Conservation (phyloP, 2,888 invertebrate genomes). For the Oasisia sp. region DNA sequence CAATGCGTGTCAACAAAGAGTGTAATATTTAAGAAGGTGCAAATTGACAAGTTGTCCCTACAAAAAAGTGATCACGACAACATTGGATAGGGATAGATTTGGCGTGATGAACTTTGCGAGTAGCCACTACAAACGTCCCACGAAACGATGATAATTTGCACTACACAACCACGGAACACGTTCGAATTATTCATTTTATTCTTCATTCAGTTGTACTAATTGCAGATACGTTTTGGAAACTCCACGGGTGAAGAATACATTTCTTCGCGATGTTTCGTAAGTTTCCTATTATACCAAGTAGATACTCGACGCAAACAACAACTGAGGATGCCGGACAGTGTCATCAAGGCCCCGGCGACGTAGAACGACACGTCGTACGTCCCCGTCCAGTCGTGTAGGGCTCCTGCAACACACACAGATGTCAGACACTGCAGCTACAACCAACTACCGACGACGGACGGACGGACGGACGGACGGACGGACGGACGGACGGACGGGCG, state of each 20-base stretch:
- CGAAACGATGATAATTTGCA: not conserved
- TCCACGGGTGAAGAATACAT: not conserved
- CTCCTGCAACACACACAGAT: slow-evolving; percentile 79
- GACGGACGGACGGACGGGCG: not conserved
- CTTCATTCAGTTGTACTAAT: not conserved
- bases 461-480: not conserved
- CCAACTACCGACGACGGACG: not conserved
- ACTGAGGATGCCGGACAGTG: slow-evolving; percentile 86
- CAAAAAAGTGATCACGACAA: no score
- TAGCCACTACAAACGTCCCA: not conserved
- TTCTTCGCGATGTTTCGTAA: not conserved
- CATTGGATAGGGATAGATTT: no score
- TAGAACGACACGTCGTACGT: slow-evolving; percentile 90
- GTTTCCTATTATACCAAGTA: slow-evolving; percentile 42
- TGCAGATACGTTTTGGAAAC: not conserved
- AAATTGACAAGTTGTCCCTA: no score
- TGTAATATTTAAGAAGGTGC: no score
- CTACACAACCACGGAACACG: not conserved
- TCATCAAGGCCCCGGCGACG: slow-evolving; percentile 88
- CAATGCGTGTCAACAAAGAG: no score
- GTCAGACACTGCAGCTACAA: slow-evolving; percentile 68
- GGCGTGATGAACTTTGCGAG: no score
- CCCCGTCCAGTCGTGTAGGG: slow-evolving; percentile 86
- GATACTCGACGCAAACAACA: slow-evolving; percentile 46
- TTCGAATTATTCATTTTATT: not conserved